Percentiles rank a stretch among this genome's conserved stretches.
These are phyloP conservation scores for Oikopleura albicans DNA, from an alignment of 23 tunicate species.

Conservation along the genomic window DNA sequence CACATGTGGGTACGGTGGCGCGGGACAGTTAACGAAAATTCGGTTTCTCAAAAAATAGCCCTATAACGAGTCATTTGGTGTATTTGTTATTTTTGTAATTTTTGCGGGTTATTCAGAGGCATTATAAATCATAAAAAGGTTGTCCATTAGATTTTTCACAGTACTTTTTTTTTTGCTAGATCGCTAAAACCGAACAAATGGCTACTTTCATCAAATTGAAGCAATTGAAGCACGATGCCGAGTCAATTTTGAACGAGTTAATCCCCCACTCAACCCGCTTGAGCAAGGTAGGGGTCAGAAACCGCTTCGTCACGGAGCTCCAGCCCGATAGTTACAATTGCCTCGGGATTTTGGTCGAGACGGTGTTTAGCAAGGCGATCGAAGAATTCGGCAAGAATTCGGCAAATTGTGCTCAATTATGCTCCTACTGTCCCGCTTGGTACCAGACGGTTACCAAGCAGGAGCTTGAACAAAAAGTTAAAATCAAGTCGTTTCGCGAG, in stretches of 20 bases:
- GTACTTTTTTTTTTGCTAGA: too few species aligned
- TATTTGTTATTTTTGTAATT: too few species aligned
- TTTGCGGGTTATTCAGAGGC: too few species aligned
- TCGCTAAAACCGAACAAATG: too few species aligned
- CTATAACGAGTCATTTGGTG: too few species aligned
- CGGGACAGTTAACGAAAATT: too few species aligned
- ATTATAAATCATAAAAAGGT: too few species aligned
- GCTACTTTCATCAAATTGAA: too few species aligned
- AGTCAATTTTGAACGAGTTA: slow-evolving; percentile 7
- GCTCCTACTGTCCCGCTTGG: neutral
- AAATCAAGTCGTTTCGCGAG: neutral
- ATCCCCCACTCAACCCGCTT: too few species aligned
- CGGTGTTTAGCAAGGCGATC: neutral
- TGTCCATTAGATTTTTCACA: too few species aligned
- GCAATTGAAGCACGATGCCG: neutral
- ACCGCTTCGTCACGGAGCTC: neutral
- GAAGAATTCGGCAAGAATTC: neutral
- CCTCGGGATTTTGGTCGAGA: neutral
- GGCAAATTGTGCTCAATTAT: neutral
- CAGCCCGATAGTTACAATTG: slow-evolving; percentile 3
- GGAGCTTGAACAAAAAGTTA: neutral
- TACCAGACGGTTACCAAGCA: neutral
- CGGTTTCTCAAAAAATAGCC: too few species aligned
- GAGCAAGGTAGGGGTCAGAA: neutral
- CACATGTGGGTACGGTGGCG: too few species aligned